A percentile compares a stretch with the other conserved stretches of the same genome.
Conservation (phyloP, 2,113 vertebrate genomes). For the Amblyopsis rosae region DNA sequence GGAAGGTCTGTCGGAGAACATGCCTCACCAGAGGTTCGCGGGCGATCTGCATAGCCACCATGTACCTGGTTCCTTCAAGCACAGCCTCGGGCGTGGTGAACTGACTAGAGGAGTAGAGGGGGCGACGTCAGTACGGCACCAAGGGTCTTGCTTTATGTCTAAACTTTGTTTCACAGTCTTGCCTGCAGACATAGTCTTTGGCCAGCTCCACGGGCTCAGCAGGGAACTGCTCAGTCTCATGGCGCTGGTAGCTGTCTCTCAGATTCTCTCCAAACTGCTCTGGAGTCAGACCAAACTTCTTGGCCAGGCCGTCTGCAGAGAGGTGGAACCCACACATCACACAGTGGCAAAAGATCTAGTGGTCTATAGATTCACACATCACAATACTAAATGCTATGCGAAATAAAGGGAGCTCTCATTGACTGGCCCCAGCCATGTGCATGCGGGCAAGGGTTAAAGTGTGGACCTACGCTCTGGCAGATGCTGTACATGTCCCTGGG, state of each 20-base stretch:
- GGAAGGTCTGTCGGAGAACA: slow-evolving; percentile 95
- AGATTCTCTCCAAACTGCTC: slow-evolving; percentile 98
- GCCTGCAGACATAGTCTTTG: slow-evolving; percentile 97
- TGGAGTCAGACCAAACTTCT: slow-evolving; percentile 97
- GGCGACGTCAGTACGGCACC: too few relatives aligned
- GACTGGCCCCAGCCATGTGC: not conserved
- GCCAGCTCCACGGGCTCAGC: slow-evolving; percentile 95
- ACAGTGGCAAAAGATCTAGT: not conserved
- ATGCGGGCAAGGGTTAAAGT: not conserved
- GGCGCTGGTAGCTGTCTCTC: slow-evolving; percentile 96
- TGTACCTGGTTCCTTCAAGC: slow-evolving; percentile 95
- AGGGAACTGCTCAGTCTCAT: slow-evolving; percentile 97
- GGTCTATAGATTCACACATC: too few relatives aligned
- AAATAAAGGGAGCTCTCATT: not conserved
- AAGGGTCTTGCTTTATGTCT: too few relatives aligned
- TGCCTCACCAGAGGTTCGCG: slow-evolving; percentile 95
- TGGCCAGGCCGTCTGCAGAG: slow-evolving; percentile 90
- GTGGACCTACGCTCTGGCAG: too few relatives aligned
- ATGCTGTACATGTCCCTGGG: too few relatives aligned
- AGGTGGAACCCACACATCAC: not conserved
- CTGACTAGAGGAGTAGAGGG: slow-evolving; percentile 75
- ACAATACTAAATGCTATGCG: too few relatives aligned
- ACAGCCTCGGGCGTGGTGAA: slow-evolving; percentile 90
- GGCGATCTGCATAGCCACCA: slow-evolving; percentile 98
- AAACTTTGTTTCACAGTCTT: not conserved